These are phyloP conservation scores for Tyto alba DNA, from an alignment of 2,113 vertebrate genomes.

Conservation along the genomic window DNA sequence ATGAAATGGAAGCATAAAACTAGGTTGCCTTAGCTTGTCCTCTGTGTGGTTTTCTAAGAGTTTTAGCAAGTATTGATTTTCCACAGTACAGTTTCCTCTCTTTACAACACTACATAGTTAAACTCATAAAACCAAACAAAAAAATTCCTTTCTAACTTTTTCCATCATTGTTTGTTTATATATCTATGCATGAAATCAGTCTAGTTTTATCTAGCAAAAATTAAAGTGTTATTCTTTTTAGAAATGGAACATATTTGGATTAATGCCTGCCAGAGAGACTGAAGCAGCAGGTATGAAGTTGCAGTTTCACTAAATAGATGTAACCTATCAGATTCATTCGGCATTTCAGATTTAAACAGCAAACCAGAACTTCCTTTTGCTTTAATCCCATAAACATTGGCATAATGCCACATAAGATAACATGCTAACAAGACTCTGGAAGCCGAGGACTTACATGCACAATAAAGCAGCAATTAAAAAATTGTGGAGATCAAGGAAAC, in stretches of 20 bases:
- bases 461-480: conserved; percentile 25
- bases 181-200: neutral
- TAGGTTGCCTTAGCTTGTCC: too few species aligned
- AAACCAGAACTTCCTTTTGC: conserved; percentile 28
- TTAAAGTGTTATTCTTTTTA: neutral
- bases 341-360: neutral
- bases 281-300: neutral
- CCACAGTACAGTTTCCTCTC: neutral
- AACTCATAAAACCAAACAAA: conserved; percentile 9
- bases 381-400: conserved; percentile 18
- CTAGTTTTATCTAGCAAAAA: neutral
- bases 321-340: neutral
- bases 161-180: conserved; percentile 1
- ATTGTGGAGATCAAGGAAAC: neutral
- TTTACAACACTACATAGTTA: neutral
- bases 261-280: neutral
- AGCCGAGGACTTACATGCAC: neutral
- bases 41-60: neutral
- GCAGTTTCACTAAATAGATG: neutral
- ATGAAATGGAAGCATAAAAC: too few species aligned
- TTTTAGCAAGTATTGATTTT: conserved; percentile 10
- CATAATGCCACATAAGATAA: conserved; percentile 30
- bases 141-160: neutral
- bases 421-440: neutral
- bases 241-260: neutral